Percentiles rank a stretch among this genome's conserved stretches.
These are phyloP conservation scores for Rhagonycha lutea DNA, from an alignment of 2,888 invertebrate species.

Conservation along the genomic window DNA sequence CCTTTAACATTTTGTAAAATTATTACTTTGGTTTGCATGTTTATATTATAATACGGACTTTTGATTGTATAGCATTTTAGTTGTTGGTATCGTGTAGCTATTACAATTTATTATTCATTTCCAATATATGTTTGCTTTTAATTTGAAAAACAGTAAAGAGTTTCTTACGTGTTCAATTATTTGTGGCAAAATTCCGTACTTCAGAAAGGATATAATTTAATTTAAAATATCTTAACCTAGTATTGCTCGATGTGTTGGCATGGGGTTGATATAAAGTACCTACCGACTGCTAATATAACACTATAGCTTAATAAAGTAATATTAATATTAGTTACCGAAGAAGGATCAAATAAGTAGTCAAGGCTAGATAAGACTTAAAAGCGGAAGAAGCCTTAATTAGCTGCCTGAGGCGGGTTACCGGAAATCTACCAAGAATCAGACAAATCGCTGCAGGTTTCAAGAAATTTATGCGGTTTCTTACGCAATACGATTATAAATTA, in stretches of 20 bases:
- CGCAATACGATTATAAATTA: constrained; percentile 27
- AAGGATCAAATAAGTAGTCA: constrained; percentile 16
- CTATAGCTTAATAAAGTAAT: constrained; percentile 3
- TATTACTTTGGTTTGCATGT: neutral
- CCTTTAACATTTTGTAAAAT: neutral
- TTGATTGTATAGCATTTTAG: neutral
- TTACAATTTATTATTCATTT: neutral
- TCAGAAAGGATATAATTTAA: neutral
- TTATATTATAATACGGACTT: neutral
- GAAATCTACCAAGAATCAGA: constrained; percentile 29
- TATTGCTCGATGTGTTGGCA: neutral
- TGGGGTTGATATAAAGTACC: neutral
- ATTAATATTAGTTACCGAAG: neutral
- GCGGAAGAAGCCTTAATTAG: constrained; percentile 33
- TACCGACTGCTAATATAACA: constrained; percentile 9
- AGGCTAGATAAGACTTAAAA: constrained; percentile 31
- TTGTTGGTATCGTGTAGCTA: neutral
- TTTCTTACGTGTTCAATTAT: neutral
- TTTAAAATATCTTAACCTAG: neutral
- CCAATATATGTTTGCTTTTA: neutral
- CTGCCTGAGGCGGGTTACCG: constrained; percentile 28
- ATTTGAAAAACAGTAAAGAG: neutral
- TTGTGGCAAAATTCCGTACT: neutral
- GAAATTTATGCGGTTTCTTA: constrained; percentile 27
- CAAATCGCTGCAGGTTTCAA: constrained; percentile 30